phyloP scores from a whole-genome alignment of 2,113 vertebrate species.

The Lynx canadensis region DNA sequence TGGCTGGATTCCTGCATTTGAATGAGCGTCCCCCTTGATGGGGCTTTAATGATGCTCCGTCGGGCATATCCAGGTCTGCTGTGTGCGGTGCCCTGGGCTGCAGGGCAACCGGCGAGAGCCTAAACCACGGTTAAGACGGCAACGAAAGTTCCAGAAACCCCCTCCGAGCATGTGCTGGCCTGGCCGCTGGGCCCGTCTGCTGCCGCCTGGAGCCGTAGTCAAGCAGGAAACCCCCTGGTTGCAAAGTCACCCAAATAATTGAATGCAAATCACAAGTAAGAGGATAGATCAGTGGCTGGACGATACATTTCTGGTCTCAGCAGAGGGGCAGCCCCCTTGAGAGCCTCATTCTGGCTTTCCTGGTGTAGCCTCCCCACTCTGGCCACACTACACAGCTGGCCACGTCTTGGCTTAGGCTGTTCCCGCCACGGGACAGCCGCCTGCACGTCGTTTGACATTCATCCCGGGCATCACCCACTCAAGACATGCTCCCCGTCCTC shows the following conservation, averaged over 20 bases:
- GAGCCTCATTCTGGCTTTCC: neutral
- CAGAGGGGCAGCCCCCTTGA: neutral
- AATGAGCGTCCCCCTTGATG: conserved; percentile 76
- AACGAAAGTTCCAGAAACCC: neutral
- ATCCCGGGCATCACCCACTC: neutral
- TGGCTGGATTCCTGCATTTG: conserved; percentile 81
- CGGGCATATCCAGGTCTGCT: conserved; percentile 76
- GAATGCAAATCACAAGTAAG: neutral
- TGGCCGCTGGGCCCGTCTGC: neutral
- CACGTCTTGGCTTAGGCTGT: neutral
- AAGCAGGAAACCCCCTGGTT: neutral
- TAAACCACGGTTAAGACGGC: rapidly evolving
- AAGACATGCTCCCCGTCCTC: neutral
- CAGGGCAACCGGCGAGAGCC: neutral
- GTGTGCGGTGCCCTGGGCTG: neutral
- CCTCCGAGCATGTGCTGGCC: neutral
- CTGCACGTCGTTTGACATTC: neutral
- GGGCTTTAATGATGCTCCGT: conserved; percentile 71
- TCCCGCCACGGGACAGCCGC: neutral
- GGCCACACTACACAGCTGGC: rapidly evolving
- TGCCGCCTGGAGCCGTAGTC: neutral
- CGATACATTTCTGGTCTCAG: neutral
- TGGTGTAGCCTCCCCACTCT: rapidly evolving
- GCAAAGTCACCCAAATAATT: neutral
- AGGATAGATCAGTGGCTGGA: neutral